Percentiles rank a stretch among this genome's conserved stretches.
Conservation (phyloP, 2,797 vertebrate genomes). For the Melanotaenia maccullochi region DNA sequence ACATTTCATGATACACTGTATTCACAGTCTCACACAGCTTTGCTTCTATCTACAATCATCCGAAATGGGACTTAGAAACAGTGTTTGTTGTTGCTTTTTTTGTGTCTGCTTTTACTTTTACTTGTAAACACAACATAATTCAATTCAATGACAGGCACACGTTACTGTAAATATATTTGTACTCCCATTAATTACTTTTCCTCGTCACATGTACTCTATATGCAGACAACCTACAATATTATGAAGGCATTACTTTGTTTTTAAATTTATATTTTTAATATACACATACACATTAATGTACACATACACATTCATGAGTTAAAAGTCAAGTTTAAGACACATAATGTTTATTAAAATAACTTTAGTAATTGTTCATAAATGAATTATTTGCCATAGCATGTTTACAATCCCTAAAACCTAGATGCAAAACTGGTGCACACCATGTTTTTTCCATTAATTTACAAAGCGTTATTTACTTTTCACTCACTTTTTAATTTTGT, state of each 20-base stretch:
- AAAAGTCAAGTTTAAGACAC: conserved; percentile 53
- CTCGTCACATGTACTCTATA: conserved; percentile 32
- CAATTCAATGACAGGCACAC: conserved; percentile 46
- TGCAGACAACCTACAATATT: conserved; percentile 39
- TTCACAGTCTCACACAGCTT: conserved; percentile 26
- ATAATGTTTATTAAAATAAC: conserved; percentile 38
- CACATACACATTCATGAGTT: conserved; percentile 57
- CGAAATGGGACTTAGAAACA: conserved; percentile 23
- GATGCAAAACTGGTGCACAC: conserved; percentile 30
- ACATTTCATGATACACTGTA: conserved; percentile 22
- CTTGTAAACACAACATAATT: conserved; percentile 36
- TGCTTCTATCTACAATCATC: conserved; percentile 34
- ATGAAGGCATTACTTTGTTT: conserved; percentile 35
- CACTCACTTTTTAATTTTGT: conserved; percentile 26
- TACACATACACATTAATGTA: conserved; percentile 35
- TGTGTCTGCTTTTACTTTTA: conserved; percentile 27
- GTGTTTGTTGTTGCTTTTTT: not conserved
- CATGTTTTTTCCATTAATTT: conserved; percentile 20
- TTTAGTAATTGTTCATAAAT: conserved; percentile 28
- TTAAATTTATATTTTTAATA: conserved; percentile 27
- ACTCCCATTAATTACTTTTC: conserved; percentile 46
- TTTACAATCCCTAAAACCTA: conserved; percentile 38
- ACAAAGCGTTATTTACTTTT: conserved; percentile 15
- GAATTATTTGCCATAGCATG: conserved; percentile 30
- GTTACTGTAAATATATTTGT: conserved; percentile 52